A percentile compares a stretch with the other conserved stretches of the same genome.
Evolutionary conservation across 2,888 invertebrate genomes (phyloP).

Genomic region (Caradrina kadenii): DNA sequence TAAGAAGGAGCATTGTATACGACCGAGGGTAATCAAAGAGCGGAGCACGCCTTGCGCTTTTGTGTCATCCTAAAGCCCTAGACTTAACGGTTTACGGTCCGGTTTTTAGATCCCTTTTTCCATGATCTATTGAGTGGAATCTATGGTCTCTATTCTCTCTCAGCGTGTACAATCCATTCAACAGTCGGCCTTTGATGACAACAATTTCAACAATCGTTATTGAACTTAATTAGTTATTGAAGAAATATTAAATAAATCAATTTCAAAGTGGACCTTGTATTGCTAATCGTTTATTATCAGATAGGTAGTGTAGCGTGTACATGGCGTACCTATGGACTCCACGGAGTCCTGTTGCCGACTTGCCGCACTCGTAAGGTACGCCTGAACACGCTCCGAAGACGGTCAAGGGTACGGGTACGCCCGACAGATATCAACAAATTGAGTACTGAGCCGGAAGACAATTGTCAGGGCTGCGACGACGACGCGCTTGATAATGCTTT

Average conservation of each 20-base stretch:
- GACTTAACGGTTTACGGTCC: too few species aligned
- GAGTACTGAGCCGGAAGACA: constrained; percentile 25
- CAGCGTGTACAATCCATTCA: neutral
- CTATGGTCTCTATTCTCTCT: neutral
- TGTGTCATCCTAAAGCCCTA: too few species aligned
- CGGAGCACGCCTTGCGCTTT: neutral
- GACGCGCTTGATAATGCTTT: neutral
- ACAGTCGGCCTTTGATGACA: too few species aligned
- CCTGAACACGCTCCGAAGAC: constrained; percentile 21
- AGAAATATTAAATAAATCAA: too few species aligned
- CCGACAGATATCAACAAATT: constrained; percentile 16
- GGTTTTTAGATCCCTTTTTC: too few species aligned
- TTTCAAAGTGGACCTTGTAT: constrained; percentile 17
- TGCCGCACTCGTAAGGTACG: constrained; percentile 30
- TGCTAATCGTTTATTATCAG: neutral
- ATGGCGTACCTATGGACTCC: neutral
- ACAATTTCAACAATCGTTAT: too few species aligned
- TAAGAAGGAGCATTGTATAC: neutral
- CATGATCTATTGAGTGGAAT: neutral
- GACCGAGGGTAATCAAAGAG: constrained; percentile 10
- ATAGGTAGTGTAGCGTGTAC: neutral
- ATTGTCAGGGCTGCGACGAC: neutral
- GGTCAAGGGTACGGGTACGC: constrained; percentile 43
- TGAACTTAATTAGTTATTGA: too few species aligned
- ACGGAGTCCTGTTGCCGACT: constrained; percentile 21